Evolutionary conservation across 2,888 invertebrate species (phyloP).

Genomic region (Epinotia bilunana): DNA sequence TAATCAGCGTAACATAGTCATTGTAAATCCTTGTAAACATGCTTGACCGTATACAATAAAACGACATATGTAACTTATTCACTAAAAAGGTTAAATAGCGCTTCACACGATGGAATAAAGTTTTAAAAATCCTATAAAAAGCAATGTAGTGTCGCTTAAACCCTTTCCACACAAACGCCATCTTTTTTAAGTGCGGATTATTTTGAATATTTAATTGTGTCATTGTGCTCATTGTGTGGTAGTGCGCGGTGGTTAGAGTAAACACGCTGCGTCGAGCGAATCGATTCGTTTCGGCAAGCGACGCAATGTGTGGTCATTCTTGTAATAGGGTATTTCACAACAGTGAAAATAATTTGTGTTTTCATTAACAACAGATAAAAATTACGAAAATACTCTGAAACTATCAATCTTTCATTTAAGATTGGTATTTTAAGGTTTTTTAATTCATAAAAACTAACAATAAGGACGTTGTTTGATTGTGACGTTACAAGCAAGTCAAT

Average conservation of each 20-base stretch:
- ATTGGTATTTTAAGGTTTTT: too few species aligned
- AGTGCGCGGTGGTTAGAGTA: conserved; percentile 54
- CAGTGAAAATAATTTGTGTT: too few species aligned
- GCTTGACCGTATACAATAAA: conserved; percentile 1
- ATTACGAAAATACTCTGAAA: too few species aligned
- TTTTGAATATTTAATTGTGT: conserved; percentile 74
- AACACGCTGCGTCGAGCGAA: conserved; percentile 56
- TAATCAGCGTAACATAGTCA: conserved; percentile 39
- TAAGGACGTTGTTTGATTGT: too few species aligned
- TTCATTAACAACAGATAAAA: too few species aligned
- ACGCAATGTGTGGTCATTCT: conserved; percentile 29
- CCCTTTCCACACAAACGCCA: conserved; percentile 43
- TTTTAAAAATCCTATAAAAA: background rate
- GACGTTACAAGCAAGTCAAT: too few species aligned
- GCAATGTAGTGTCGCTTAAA: background rate
- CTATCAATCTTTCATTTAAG: too few species aligned
- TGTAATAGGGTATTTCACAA: background rate
- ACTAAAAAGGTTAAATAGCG: background rate
- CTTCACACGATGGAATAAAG: background rate
- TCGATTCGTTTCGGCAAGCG: conserved; percentile 56
- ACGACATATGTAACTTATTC: background rate
- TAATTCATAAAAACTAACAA: too few species aligned
- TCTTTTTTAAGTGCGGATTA: conserved; percentile 63
- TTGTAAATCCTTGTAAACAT: conserved; percentile 36
- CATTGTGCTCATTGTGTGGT: conserved; percentile 59